These are phyloP conservation scores for Notoglanidium macrostoma DNA, from an alignment of 2,797 vertebrate species.

Conservation along the genomic window DNA sequence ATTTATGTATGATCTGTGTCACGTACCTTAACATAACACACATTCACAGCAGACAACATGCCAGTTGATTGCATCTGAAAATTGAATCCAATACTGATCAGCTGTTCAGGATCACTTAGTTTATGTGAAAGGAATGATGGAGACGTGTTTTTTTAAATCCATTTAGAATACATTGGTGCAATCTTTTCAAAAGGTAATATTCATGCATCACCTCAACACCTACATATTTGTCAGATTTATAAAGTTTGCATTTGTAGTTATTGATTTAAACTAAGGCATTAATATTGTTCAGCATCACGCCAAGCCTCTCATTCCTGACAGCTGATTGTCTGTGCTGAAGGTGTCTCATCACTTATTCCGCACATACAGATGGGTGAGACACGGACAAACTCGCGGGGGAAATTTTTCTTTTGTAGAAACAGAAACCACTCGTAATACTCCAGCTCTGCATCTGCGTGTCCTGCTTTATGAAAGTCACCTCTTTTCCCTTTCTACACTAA, in stretches of 20 bases:
- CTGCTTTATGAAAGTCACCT: slow-evolving; percentile 7
- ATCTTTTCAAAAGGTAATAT: background rate
- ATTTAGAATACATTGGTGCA: background rate
- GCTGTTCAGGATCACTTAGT: background rate
- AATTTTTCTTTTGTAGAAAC: background rate
- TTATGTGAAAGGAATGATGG: background rate
- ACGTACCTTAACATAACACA: background rate
- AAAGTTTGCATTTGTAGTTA: background rate
- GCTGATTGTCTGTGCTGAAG: slow-evolving; percentile 14
- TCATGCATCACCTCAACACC: background rate
- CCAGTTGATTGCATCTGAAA: background rate
- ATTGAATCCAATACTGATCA: no score
- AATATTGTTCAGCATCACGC: background rate
- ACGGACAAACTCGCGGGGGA: background rate
- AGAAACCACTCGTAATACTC: background rate
- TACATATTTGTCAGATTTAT: background rate
- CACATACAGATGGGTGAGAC: slow-evolving; percentile 21
- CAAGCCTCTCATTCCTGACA: background rate
- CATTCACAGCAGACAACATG: background rate
- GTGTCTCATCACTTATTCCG: slow-evolving; percentile 31
- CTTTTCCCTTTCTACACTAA: background rate
- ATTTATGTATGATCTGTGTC: background rate
- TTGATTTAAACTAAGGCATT: background rate
- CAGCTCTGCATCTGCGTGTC: background rate
- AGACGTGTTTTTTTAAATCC: background rate